Evolutionary conservation across 2,888 invertebrate genomes (phyloP), one percentile per base, ranked within the genome.

Genomic region (Drosophila yooni): DNA sequence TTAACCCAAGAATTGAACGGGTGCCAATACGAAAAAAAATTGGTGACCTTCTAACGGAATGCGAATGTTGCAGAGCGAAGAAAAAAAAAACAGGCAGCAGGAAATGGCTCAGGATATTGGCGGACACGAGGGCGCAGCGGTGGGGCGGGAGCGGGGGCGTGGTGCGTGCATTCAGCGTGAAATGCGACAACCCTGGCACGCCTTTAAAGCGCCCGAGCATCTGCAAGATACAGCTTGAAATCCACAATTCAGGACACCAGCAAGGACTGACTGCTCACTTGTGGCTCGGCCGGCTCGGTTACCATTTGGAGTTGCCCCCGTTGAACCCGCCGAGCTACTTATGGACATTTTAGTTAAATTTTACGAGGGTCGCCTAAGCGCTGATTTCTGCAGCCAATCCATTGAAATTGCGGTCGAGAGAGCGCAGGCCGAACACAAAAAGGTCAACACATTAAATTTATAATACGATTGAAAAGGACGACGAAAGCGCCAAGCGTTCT

Each of bases 261-360:
- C n/a, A 11, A 18, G 43, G 21, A 18, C 27, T 34, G 21, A 18
- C 27, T 34, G 34, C 40, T 64, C 83, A 86, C 81, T 86, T 83
- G 81, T 89, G 71, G 87, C 74, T 67, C 43, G 50, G 21, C 21
- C 51, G 46, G 46, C 25, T 18, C 60, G 6, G 29, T 11, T n/a
- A 31, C 61, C 29, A 64, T 68, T 68, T 66, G 64, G 71, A 70
- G 64, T 62, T 65, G 53, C 50, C 21, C 21, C 21, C 21, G 46
- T 25, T 46, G 63, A 51, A 50, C 56, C 46, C 61, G n/a, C 13
- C 29, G 36, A 72, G 79, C 85, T 79, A 80, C 88, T 86, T 86
- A 90, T 66, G 78, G 61, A 71, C 81, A 88, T 90, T 86, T 86
- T 90, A 89, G 85, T 89, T 89, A 88, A 88, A 90, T 90, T 86